phyloP scores from a whole-genome alignment of 2,888 invertebrate genomes.

The Iphiclides podalirius region DNA sequence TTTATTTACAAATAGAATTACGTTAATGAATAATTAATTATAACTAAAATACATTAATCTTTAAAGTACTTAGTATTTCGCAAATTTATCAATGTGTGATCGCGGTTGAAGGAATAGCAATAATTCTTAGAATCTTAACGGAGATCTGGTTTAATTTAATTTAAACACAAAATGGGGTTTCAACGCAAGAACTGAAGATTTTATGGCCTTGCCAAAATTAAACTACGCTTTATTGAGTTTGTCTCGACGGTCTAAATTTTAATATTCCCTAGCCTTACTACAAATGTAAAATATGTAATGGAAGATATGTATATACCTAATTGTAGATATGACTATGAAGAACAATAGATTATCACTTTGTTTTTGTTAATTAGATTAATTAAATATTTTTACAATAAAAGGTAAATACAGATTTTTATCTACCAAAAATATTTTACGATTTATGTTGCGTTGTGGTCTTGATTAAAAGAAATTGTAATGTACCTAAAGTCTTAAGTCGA shows the following conservation, averaged over 20 bases:
- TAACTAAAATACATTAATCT: neutral
- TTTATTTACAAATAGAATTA: neutral
- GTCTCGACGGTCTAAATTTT: slow-evolving; percentile 8
- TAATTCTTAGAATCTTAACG: slow-evolving; percentile 23
- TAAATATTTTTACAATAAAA: no score
- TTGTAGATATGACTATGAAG: no score
- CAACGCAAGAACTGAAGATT: slow-evolving; percentile 20
- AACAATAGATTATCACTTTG: no score
- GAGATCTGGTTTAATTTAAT: slow-evolving; percentile 24
- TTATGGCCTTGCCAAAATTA: slow-evolving; percentile 22
- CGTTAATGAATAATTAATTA: neutral
- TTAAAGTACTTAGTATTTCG: neutral
- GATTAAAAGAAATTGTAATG: no score
- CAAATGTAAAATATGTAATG: no score
- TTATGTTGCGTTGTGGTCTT: no score
- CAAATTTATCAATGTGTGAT: slow-evolving; percentile 20
- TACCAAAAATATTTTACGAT: no score
- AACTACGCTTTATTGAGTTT: slow-evolving; percentile 21
- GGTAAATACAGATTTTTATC: no score
- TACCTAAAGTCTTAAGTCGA: no score
- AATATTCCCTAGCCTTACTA: slow-evolving; percentile 1
- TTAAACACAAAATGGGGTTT: slow-evolving; percentile 23
- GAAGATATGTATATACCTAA: no score
- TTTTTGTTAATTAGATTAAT: no score
- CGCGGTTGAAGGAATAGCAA: slow-evolving; percentile 16